Base-by-base conservation (phyloP, 2,113 vertebrate genomes). In the Harpagus bidentatus region DNA sequence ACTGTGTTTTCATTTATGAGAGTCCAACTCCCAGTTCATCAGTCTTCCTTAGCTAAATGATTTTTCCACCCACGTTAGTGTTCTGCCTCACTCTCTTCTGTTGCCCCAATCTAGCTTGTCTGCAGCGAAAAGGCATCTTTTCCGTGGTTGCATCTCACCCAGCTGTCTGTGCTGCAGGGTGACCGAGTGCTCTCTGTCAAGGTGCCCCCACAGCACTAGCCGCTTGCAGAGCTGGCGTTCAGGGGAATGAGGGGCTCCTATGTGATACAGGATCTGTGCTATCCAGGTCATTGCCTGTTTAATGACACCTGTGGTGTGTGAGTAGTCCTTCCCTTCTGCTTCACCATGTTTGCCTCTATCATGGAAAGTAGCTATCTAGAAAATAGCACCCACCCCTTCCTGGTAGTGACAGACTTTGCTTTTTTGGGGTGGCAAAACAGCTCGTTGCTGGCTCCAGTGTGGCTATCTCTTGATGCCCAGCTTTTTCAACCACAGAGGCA, bases 221-320 rank as follows among this genome's bases (percentile, higher is more conserved):
- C 0, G 2, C 40, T 28, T 28, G 63, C 16, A 4, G 29, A 65
- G 43, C 43, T 65, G 59, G 16, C 0, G 0, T 34, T 55, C 6
- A 3, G 1, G 13, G 66, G 38, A 47, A 7, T 8, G 9, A 43
- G 29, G 18, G 13, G 34, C 25, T 65, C 25, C 14, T 62, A 0
- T 3, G 6, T 72, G 72, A 2, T 6, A 8, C 16, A n/a, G 32
- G 59, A 13, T 25, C 42, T 78, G 80, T 70, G n/a, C 29, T 22
- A 32, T 18, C 42, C n/a, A 20, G n/a, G 20, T 16, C 45, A 48
- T n/a, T 63, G 18, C 29, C 74, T 58, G 29, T 40, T 63, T 14
- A 36, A 2, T 5, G 26, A 4, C 43, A 20, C 28, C 22, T 21
- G 21, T 25, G 42, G 17, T 15, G 6, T 2, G 21, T 16, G 47